Evolutionary conservation across 92 coral and sea anemone species (phyloP).

Genomic region (Blastomussa wellsi): DNA sequence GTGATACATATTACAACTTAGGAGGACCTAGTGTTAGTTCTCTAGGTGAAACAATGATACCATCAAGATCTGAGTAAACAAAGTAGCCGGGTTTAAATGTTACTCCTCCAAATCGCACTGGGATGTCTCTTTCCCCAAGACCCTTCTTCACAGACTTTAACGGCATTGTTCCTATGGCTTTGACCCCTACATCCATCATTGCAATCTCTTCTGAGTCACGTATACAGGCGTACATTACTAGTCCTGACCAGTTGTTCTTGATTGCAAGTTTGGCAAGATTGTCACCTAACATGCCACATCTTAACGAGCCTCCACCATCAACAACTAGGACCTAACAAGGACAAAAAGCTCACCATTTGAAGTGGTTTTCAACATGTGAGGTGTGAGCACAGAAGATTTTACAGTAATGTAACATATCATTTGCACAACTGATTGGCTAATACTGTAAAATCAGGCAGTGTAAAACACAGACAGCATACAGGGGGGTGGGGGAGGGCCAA

Average conservation of each 20-base stretch:
- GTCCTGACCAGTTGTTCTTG: conserved; percentile 93
- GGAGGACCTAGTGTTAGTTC: conserved; percentile 82
- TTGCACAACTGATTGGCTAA: no score
- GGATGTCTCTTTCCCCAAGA: conserved; percentile 79
- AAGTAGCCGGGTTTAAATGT: conserved; percentile 87
- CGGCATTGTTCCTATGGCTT: conserved; percentile 94
- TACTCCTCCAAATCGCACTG: conserved; percentile 91
- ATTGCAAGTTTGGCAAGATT: conserved; percentile 79
- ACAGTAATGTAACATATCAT: no score
- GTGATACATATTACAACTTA: conserved; percentile 35
- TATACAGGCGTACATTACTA: conserved; percentile 87
- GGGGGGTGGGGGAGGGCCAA: no score
- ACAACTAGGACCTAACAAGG: conserved; percentile 83
- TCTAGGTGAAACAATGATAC: conserved; percentile 85
- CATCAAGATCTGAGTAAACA: conserved; percentile 93
- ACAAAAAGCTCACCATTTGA: not conserved
- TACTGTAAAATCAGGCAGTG: no score
- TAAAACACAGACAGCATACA: no score
- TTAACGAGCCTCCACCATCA: conserved; percentile 98
- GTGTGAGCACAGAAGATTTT: no score
- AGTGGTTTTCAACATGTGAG: not conserved
- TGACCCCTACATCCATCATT: conserved; percentile 79
- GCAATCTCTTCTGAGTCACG: conserved; percentile 86
- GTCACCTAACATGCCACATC: conserved; percentile 92
- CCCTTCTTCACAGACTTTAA: conserved; percentile 87